Evolutionary conservation across 2,113 vertebrate genomes (phyloP), one percentile per base, ranked within the genome.

Genomic region (Dasyornis broadbenti): DNA sequence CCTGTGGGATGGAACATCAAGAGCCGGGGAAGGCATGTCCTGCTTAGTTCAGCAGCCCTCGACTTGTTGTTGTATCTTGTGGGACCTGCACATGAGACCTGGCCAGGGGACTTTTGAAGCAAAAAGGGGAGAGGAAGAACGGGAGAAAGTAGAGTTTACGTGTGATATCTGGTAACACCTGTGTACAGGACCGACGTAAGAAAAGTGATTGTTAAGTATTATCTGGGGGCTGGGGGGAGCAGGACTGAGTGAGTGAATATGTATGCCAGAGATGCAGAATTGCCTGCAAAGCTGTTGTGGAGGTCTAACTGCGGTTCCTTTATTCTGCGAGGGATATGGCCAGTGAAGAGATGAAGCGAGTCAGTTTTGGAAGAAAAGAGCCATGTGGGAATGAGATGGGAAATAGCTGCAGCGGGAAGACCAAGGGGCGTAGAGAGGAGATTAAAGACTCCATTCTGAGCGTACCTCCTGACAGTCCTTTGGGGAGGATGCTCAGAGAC

Each of bases 1-100:
- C 23, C 30, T 52, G 13, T 1, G 12, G 12, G 9, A 21, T 23
- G 24, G 33, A 27, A 31, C 56, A 60, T 22, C 4, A 15, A 13
- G 39, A 35, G 24, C 4, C 1, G 15, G n/a, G 21, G 56, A 49
- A 49, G 28, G 44, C 4, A 0, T 0, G 1, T 7, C 27, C 9
- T 49, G 27, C 56, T 39, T 27, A 49, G 21, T 76, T 49, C 10
- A 49, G 27, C 21, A 76, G 27, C 27, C 15, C 15, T 30, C 0
- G 5, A 19, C n/a, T 45, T 76, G 3, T 27, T 49, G 72, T 31
- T 8, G 1, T 60, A 47, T 11, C 20, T 30, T 2, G 9, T 47
- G n/a, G 18, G 40, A n/a, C 13, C 40, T 57, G 19, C 24, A 45
- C 10, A 18, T 57, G 71, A 28, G 40, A 28, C 24, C 31, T 33